A percentile compares a stretch with the other conserved stretches of the same genome.
Conservation (phyloP, 1,140 invertebrate species). For the Andrena cerasifolii region DNA sequence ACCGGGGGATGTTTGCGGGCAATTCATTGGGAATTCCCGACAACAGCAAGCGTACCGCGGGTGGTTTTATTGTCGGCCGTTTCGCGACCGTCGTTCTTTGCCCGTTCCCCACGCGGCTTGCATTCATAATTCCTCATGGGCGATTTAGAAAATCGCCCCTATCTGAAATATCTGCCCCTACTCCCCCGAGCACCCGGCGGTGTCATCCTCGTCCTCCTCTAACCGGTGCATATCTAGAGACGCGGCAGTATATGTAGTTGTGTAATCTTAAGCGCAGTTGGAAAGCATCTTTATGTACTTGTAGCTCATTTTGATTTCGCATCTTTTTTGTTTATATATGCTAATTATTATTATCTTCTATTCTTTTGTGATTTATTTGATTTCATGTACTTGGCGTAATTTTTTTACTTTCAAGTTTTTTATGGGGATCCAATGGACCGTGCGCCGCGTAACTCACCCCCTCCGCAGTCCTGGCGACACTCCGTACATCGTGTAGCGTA, state of each 20-base stretch:
- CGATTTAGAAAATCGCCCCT: slow-evolving; percentile 10
- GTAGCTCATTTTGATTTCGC: too few relatives aligned
- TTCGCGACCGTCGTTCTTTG: background rate
- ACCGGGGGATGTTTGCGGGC: background rate
- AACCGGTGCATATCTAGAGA: too few relatives aligned
- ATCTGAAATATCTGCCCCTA: background rate
- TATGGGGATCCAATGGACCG: slow-evolving; percentile 23
- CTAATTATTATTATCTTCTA: too few relatives aligned
- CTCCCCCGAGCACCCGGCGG: too few relatives aligned
- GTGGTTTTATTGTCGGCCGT: background rate
- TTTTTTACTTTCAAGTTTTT: too few relatives aligned
- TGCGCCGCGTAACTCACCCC: slow-evolving; percentile 37
- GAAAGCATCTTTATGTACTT: too few relatives aligned
- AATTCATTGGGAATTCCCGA: slow-evolving; percentile 17
- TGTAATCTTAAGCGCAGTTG: too few relatives aligned
- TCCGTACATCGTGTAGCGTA: slow-evolving; percentile 27
- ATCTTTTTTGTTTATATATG: too few relatives aligned
- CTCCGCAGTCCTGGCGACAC: slow-evolving; percentile 51
- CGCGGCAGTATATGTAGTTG: too few relatives aligned
- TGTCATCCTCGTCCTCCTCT: too few relatives aligned
- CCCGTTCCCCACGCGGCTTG: background rate
- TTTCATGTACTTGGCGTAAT: too few relatives aligned
- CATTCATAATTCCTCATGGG: slow-evolving; percentile 6
- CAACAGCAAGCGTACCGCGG: background rate
- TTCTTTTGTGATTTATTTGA: too few relatives aligned